Base-by-base conservation (phyloP, 2,113 vertebrate genomes). In the Collichthys lucidus region DNA sequence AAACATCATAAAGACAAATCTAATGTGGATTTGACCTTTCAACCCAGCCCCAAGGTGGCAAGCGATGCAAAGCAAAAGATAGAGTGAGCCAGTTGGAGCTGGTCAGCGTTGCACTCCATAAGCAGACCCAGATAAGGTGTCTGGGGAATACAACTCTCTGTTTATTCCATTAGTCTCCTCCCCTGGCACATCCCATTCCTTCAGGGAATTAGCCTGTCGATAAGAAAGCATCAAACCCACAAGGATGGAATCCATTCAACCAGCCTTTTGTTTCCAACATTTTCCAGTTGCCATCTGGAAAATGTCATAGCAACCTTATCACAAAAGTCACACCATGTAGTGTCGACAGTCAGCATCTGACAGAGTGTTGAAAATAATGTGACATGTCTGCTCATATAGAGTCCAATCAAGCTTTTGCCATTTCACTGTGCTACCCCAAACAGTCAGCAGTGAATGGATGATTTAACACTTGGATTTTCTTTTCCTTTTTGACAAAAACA, bases 271-370 rank as follows among this genome's bases (percentile, higher is more conserved):
- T 92, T 93, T 90, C 84, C 74, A 19, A 71, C 77, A 79, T 88
- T 91, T 90, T 85, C 75, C 79, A 83, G 53, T 71, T 16, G 8
- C 79, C 86, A 86, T 91, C 90, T 91, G 87, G 86, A 88, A 91
- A 93, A 92, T 93, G 92, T 91, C 92, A 91, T 86, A 77, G 87
- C 87, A 91, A 91, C 92, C 91, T 92, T 92, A 91, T 93, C 90
- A 65, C 42, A 80, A 81, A 77, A 91, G 82, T 86, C 80, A 76
- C 81, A 52, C 24, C 35, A 77, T 76, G 67, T 26, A 66, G 61
- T 80, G 83, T 72, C 59, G 72, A 71, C 82, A 67, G 69, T 77
- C 49, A 6, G 55, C 78, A 68, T 84, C 65, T 90, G 86, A 88
- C 83, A 82, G 80, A 42, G 71, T 80, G 88, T 85, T 35, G 19